Evolutionary conservation across 2,113 vertebrate species (phyloP), one percentile per base, ranked within the genome.

Genomic region (Promerops cafer): DNA sequence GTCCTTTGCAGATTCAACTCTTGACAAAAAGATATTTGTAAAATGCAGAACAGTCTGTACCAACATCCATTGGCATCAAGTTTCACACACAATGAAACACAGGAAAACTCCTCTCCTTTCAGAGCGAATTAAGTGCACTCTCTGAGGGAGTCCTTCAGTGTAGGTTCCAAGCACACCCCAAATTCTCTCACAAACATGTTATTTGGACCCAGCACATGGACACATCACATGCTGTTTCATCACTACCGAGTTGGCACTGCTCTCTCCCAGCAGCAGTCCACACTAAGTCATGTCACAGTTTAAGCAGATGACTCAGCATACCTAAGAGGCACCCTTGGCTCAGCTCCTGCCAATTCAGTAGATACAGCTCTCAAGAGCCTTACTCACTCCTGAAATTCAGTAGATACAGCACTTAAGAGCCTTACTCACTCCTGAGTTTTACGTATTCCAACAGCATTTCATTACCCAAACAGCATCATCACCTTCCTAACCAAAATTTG

Each of bases 251-350:
- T 0, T 24, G 7, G 14, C 24, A 2, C 37, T 6, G 91, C 70
- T 53, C 65, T 20, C 28, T 70, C 50, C 74, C 80, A 63, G 82
- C 80, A 84, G 90, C 78, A 91, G 50, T 9, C 23, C 57, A 3
- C 39, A 50, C 22, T 2, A 26, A 91, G 74, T 85, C 83, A 83
- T 15, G 64, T 3, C 63, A 72, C 81, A 82, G n/a, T 40, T 33
- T 5, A 21, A 19, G 91, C 39, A 81, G 80, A 94, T 96, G 95
- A 97, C 95, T 92, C 94, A 94, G 96, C 96, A 95, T 69, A 33
- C 71, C 77, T 60, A 54, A 22, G 0, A 28, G 77, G 64, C 89
- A 84, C 78, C 21, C 87, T 61, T n/a, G 13, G 20, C 68, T 89
- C 66, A 2, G 31, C 16, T 63, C 11, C 83, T 71, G 60, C 52